These are phyloP conservation scores for Aphodius granarius DNA, from an alignment of 2,888 invertebrate species.

Conservation along the genomic window DNA sequence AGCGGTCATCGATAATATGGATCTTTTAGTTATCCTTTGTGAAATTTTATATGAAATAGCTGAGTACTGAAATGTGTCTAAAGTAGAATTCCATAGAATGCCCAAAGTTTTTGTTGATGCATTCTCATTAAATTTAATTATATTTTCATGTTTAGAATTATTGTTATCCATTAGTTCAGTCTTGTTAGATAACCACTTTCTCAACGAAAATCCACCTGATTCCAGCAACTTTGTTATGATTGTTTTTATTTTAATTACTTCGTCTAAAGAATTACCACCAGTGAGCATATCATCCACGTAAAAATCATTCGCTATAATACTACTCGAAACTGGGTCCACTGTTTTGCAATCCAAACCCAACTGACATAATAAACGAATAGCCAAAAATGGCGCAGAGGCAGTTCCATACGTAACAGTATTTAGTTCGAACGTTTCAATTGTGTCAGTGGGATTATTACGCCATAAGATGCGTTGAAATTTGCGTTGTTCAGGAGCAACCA, in stretches of 20 bases:
- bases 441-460: constrained; percentile 22
- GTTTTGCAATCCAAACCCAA: constrained; percentile 7
- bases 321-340: not conserved
- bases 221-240: not conserved
- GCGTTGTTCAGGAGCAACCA: constrained; percentile 27
- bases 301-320: not conserved
- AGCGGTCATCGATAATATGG: constrained; percentile 30
- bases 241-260: not conserved
- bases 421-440: constrained; percentile 28
- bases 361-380: not conserved
- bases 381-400: constrained; percentile 32
- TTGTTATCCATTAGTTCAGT: constrained; percentile 16
- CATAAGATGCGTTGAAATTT: constrained; percentile 30
- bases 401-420: constrained; percentile 34
- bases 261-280: not conserved
- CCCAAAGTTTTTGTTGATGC: constrained; percentile 22
- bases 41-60: constrained; percentile 5
- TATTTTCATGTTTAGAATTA: constrained; percentile 24
- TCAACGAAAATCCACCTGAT: not conserved
- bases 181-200: not conserved
- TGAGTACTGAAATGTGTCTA: constrained; percentile 22
- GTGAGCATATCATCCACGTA: constrained; percentile 10
- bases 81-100: constrained; percentile 25
- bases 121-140: constrained; percentile 31
- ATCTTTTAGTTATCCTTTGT: constrained; percentile 18